Evolutionary conservation across 2,113 vertebrate species (phyloP).

Genomic region (Poecilia latipinna): DNA sequence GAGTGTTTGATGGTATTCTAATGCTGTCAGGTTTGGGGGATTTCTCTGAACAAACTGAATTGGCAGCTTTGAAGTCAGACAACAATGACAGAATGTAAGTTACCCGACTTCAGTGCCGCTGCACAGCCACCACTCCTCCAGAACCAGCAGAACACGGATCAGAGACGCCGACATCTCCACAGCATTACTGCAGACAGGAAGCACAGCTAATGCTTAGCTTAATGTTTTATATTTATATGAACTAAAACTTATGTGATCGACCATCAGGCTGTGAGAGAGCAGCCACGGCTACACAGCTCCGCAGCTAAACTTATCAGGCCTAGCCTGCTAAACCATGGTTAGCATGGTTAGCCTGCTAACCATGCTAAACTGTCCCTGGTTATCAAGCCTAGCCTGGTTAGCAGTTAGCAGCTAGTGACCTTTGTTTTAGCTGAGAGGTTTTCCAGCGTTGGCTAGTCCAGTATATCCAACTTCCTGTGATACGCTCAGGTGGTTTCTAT

Average conservation of each 20-base stretch:
- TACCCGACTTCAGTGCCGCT: conserved; percentile 21
- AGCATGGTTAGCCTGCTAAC: no score
- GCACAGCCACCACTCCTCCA: conserved; percentile 40
- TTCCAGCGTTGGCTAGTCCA: no score
- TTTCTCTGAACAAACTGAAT: conserved; percentile 61
- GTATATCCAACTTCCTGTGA: no score
- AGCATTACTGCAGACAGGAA: conserved; percentile 25
- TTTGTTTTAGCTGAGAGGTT: no score
- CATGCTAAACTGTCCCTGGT: no score
- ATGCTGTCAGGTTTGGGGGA: conserved; percentile 72
- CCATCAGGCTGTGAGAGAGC: no score
- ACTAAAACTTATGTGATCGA: conserved; percentile 11
- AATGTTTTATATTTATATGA: conserved; percentile 43
- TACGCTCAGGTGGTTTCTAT: no score
- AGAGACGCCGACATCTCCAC: conserved; percentile 52
- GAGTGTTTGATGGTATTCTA: conserved; percentile 80
- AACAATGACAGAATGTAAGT: conserved; percentile 72
- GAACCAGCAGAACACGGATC: conserved; percentile 68
- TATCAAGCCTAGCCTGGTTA: no score
- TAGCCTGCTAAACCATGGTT: no score
- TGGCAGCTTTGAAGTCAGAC: conserved; percentile 75
- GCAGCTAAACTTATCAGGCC: no score
- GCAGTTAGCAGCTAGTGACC: no score
- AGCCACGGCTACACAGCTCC: no score
- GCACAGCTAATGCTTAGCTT: conserved; percentile 20